Percentiles rank a stretch among this genome's conserved stretches.
These are phyloP conservation scores for Drosophila tripunctata DNA, from an alignment of 2,888 invertebrate genomes.

Conservation along the genomic window DNA sequence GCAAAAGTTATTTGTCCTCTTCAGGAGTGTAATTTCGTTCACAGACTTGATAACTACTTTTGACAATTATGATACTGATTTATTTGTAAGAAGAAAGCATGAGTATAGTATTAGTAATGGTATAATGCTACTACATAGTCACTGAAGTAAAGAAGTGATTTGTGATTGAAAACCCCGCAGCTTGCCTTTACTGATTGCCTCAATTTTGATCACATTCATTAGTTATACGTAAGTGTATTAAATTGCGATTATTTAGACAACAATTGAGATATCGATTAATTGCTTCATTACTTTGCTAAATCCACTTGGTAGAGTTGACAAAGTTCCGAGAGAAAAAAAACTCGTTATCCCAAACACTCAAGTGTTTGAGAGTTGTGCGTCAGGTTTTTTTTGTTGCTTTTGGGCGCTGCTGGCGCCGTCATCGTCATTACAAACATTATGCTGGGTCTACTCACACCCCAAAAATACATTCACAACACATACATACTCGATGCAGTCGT, in stretches of 20 bases:
- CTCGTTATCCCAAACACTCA: slow-evolving; percentile 25
- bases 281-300: not conserved
- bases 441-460: slow-evolving; percentile 28
- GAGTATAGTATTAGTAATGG: too few relatives aligned
- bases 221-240: not conserved
- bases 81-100: too few relatives aligned
- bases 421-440: slow-evolving; percentile 57
- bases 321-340: not conserved
- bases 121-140: too few relatives aligned
- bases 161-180: too few relatives aligned
- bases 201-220: too few relatives aligned
- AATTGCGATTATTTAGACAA: not conserved
- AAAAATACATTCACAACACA: not conserved
- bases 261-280: not conserved
- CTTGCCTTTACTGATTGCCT: too few relatives aligned
- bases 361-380: slow-evolving; percentile 49
- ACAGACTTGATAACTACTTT: too few relatives aligned
- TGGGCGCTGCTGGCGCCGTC: slow-evolving; percentile 54
- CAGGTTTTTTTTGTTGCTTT: slow-evolving; percentile 47
- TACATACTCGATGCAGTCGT: slow-evolving; percentile 15
- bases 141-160: too few relatives aligned
- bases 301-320: not conserved
- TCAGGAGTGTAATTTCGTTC: too few relatives aligned
- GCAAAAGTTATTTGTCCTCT: too few relatives aligned
- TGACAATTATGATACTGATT: too few relatives aligned